phyloP scores from a whole-genome alignment of 2,113 vertebrate genomes.

The Entomyzon cyanotis region DNA sequence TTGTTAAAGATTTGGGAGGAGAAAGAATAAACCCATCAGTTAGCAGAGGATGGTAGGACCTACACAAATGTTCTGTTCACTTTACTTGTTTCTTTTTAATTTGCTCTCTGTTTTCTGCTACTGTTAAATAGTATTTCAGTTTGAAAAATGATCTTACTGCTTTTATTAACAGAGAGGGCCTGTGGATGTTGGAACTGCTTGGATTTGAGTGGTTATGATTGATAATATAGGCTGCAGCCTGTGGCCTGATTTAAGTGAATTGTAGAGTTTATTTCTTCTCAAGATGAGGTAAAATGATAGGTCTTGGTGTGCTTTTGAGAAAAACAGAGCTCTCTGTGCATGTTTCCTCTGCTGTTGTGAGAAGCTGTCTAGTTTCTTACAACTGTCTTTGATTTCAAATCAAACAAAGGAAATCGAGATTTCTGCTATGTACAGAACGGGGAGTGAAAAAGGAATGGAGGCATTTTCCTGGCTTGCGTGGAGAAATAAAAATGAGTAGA shows the following conservation, averaged over 20 bases:
- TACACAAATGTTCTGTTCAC: background rate
- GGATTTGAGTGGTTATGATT: background rate
- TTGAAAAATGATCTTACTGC: background rate
- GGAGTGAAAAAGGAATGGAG: background rate
- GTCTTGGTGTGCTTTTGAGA: background rate
- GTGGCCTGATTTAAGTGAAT: background rate
- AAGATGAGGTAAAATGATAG: background rate
- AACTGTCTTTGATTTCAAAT: slow-evolving; percentile 21
- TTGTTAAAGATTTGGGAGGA: background rate
- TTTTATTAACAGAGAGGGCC: background rate
- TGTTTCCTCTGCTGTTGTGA: background rate
- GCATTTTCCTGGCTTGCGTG: background rate
- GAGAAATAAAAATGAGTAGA: background rate
- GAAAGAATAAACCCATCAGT: background rate
- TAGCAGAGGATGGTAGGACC: background rate
- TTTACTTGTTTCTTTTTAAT: background rate
- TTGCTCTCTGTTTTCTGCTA: background rate
- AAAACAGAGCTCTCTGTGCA: background rate
- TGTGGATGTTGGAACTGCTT: background rate
- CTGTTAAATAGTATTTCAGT: background rate
- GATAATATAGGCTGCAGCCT: background rate
- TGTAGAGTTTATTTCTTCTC: background rate
- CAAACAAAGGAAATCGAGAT: background rate
- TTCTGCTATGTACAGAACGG: background rate
- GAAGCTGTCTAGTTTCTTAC: slow-evolving; percentile 8